Conservation (phyloP, 2,888 invertebrate species). For the Andrena trimmerana region DNA sequence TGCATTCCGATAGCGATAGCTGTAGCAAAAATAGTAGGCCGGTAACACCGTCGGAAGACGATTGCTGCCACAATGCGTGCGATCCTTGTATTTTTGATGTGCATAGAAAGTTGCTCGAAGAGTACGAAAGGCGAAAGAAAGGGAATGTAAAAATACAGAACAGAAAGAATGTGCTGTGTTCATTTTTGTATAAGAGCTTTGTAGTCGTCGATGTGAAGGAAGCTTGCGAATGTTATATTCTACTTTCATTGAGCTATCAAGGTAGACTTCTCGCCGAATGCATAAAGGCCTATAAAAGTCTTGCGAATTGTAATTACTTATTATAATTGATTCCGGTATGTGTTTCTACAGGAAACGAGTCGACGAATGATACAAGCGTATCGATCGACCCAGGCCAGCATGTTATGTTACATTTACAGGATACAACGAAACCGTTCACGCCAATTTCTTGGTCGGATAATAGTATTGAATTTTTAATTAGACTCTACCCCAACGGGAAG, state of each 20-base stretch:
- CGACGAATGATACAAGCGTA: conserved; percentile 49
- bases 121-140: conserved; percentile 72
- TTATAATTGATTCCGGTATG: background rate
- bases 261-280: conserved; percentile 56
- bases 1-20: conserved; percentile 38
- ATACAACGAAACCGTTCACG: conserved; percentile 78
- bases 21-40: conserved; percentile 68
- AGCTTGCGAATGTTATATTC: conserved; percentile 67
- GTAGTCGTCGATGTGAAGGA: conserved; percentile 53
- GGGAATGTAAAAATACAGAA: conserved; percentile 50
- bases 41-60: conserved; percentile 74
- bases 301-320: conserved; percentile 2
- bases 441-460: conserved; percentile 77
- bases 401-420: conserved; percentile 73
- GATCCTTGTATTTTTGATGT: conserved; percentile 81
- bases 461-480: conserved; percentile 76
- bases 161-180: conserved; percentile 63
- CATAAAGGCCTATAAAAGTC: background rate
- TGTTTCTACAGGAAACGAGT: conserved; percentile 42
- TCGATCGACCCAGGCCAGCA: conserved; percentile 79
- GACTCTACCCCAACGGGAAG: conserved; percentile 77
- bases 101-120: conserved; percentile 76
- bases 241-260: conserved; percentile 65
- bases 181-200: conserved; percentile 70
- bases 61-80: conserved; percentile 82